A percentile compares a stretch with the other conserved stretches of the same genome.
Evolutionary conservation across 1,140 invertebrate species (phyloP).

Genomic region (Piezodorus guildinii): DNA sequence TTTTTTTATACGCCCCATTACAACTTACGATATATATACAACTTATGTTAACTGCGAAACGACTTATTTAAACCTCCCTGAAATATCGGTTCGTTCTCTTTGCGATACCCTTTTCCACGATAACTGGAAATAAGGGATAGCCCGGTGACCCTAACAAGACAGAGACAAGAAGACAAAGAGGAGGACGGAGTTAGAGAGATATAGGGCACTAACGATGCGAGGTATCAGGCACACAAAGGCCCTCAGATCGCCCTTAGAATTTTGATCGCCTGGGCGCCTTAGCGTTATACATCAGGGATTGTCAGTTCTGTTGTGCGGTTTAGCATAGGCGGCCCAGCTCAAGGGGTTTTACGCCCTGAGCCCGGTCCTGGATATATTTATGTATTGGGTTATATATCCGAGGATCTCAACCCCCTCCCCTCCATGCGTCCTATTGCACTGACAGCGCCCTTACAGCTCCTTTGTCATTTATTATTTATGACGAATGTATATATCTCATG

Average conservation of each 20-base stretch:
- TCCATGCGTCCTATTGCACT: not conserved
- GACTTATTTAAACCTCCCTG: too few relatives aligned
- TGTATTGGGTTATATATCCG: slow-evolving; percentile 14
- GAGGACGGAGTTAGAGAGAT: not conserved
- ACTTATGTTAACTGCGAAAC: too few relatives aligned
- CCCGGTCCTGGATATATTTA: slow-evolving; percentile 9
- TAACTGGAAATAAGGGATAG: too few relatives aligned
- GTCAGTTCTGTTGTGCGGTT: slow-evolving; percentile 5
- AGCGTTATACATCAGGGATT: slow-evolving; percentile 9
- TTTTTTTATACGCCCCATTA: too few relatives aligned
- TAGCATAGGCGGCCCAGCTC: slow-evolving; percentile 1
- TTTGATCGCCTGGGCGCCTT: not conserved
- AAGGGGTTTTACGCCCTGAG: slow-evolving; percentile 7
- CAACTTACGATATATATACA: too few relatives aligned
- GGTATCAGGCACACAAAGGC: too few relatives aligned
- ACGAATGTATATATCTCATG: not conserved
- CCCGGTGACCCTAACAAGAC: not conserved
- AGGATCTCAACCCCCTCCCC: not conserved
- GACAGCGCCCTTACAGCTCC: slow-evolving; percentile 1
- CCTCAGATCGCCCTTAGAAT: too few relatives aligned
- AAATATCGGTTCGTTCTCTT: too few relatives aligned
- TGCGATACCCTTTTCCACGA: too few relatives aligned
- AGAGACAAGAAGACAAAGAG: not conserved
- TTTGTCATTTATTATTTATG: slow-evolving; percentile 2
- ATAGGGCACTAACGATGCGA: too few relatives aligned